A percentile compares a stretch with the other conserved stretches of the same genome.
Evolutionary conservation across 2,888 invertebrate species (phyloP).

Genomic region (Ochropleura leucogaster): DNA sequence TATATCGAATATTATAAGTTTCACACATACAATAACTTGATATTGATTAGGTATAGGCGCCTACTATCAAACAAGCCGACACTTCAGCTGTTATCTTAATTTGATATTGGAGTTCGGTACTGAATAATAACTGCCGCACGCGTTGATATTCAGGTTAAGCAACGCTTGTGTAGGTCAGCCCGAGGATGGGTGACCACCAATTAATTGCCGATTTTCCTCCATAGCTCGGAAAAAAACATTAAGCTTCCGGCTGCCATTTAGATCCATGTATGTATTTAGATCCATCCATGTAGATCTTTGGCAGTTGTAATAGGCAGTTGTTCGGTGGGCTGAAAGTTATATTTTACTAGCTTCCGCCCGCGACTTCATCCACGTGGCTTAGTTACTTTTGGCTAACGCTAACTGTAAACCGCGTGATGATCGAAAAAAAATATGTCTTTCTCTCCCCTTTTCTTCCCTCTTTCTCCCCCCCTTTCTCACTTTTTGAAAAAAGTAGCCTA

Average conservation of each 20-base stretch:
- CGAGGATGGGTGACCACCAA: not conserved
- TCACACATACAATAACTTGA: not conserved
- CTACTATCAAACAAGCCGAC: slow-evolving; percentile 9
- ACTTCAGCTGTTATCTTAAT: not conserved
- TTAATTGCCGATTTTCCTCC: not conserved
- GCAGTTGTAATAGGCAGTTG: not conserved
- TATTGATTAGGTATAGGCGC: not conserved
- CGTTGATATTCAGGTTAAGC: not conserved
- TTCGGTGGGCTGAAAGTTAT: not conserved
- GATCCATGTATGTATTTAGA: no score
- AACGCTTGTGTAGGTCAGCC: not conserved
- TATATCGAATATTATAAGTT: not conserved
- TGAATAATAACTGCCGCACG: not conserved
- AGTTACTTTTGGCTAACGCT: no score
- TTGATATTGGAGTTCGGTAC: not conserved
- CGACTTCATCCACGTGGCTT: no score
- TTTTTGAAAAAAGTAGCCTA: no score
- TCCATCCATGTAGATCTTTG: not conserved
- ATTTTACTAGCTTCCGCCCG: no score
- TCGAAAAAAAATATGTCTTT: no score
- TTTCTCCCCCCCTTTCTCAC: no score
- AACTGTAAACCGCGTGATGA: no score
- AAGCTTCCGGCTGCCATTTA: not conserved
- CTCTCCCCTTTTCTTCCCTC: no score
- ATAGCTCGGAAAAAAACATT: not conserved